Conservation (phyloP, 2,113 vertebrate species). For the Phasianus colchicus region DNA sequence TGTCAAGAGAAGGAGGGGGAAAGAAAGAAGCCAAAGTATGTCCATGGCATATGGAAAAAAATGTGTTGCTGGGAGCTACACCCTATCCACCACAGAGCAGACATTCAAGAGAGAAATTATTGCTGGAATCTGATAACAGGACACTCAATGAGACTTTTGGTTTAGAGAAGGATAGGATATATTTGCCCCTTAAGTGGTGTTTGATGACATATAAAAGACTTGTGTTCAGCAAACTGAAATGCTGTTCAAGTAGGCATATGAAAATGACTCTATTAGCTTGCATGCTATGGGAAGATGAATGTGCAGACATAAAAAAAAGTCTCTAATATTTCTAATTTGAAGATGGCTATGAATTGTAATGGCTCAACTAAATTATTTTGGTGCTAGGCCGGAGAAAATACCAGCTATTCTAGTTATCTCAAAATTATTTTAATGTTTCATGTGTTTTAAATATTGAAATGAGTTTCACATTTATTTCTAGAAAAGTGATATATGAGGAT, state of each 20-base stretch:
- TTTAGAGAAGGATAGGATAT: background rate
- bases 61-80: background rate
- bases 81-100: background rate
- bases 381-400: background rate
- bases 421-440: background rate
- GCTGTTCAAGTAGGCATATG: background rate
- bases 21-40: background rate
- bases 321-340: background rate
- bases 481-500: background rate
- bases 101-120: background rate
- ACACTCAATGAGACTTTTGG: background rate
- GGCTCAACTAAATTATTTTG: background rate
- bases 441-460: background rate
- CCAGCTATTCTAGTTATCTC: background rate
- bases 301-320: background rate
- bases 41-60: background rate
- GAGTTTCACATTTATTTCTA: background rate
- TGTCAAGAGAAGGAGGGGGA: background rate
- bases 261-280: background rate
- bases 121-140: background rate
- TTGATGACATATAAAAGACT: background rate
- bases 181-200: background rate
- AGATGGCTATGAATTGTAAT: background rate
- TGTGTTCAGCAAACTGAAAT: background rate
- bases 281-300: background rate